Percentiles rank a stretch among this genome's conserved stretches.
Evolutionary conservation across 1,140 invertebrate genomes (phyloP).

Genomic region (Formica selysi): DNA sequence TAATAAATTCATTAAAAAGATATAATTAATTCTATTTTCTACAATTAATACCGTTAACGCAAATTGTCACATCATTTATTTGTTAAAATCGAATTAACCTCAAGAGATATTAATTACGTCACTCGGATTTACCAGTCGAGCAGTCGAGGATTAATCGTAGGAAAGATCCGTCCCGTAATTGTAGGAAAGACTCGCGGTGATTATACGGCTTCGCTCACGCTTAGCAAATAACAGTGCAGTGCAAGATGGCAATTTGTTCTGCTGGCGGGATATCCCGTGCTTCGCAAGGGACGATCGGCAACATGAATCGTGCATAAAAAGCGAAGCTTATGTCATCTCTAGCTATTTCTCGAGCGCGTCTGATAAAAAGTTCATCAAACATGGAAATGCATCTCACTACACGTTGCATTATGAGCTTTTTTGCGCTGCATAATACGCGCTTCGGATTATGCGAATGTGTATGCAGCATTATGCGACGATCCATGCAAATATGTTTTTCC

Average conservation of each 20-base stretch:
- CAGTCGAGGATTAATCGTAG: neutral
- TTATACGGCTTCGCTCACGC: slow-evolving; percentile 19
- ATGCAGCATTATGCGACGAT: neutral
- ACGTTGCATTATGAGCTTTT: neutral
- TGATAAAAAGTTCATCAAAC: slow-evolving; percentile 58
- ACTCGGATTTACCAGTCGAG: neutral
- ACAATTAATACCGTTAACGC: neutral
- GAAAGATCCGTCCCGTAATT: slow-evolving; percentile 5
- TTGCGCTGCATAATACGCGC: neutral
- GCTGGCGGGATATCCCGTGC: neutral
- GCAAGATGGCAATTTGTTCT: slow-evolving; percentile 10
- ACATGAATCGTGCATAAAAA: slow-evolving; percentile 52
- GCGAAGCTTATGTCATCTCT: slow-evolving; percentile 33
- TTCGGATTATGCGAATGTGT: slow-evolving; percentile 32
- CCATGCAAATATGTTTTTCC: neutral
- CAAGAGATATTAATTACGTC: neutral
- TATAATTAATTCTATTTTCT: neutral
- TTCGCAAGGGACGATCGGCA: neutral
- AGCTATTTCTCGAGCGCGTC: neutral
- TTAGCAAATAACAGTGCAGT: slow-evolving; percentile 49
- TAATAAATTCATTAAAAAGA: neutral
- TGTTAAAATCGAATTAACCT: neutral
- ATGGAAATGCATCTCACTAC: slow-evolving; percentile 29
- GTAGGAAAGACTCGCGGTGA: slow-evolving; percentile 26
- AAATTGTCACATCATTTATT: neutral